phyloP scores from a whole-genome alignment of 2,797 vertebrate genomes.

The Sebastes diploproa region DNA sequence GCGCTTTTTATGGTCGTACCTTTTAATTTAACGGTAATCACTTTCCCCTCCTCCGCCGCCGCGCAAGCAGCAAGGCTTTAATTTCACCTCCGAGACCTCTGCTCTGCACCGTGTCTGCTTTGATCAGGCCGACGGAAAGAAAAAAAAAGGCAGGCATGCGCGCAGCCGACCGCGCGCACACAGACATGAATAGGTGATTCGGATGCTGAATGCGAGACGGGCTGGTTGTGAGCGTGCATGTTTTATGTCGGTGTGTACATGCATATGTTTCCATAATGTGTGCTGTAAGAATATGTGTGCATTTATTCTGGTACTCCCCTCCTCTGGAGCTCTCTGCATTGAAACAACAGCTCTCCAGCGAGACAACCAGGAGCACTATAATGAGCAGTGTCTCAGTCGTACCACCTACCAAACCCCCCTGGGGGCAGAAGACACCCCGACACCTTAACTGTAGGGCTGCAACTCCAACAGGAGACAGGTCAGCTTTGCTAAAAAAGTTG shows the following conservation, averaged over 20 bases:
- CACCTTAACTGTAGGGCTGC: slow-evolving; percentile 5
- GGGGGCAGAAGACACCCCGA: slow-evolving; percentile 21
- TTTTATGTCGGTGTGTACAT: not conserved
- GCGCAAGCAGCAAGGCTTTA: slow-evolving; percentile 69
- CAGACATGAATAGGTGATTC: not conserved
- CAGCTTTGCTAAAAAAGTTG: not conserved
- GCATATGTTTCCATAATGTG: not conserved
- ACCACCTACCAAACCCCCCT: slow-evolving; percentile 43
- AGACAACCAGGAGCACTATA: slow-evolving; percentile 47
- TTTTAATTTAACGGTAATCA: slow-evolving; percentile 84
- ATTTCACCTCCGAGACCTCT: slow-evolving; percentile 78
- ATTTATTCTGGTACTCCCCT: not conserved
- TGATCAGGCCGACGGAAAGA: slow-evolving; percentile 63
- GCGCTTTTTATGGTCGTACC: slow-evolving; percentile 70
- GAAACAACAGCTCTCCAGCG: slow-evolving; percentile 22
- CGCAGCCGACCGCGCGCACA: slow-evolving; percentile 5
- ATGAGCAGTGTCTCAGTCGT: slow-evolving; percentile 45
- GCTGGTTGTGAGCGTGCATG: slow-evolving; percentile 2
- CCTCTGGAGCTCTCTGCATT: not conserved
- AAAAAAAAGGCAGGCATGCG: not conserved
- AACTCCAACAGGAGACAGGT: slow-evolving; percentile 10
- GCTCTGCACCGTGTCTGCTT: slow-evolving; percentile 73
- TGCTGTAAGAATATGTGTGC: not conserved
- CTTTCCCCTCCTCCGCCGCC: slow-evolving; percentile 26
- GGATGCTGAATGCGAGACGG: not conserved